Evolutionary conservation across 1,140 invertebrate species (phyloP), one percentile per base, ranked within the genome.

Genomic region (Chironomus tepperi): DNA sequence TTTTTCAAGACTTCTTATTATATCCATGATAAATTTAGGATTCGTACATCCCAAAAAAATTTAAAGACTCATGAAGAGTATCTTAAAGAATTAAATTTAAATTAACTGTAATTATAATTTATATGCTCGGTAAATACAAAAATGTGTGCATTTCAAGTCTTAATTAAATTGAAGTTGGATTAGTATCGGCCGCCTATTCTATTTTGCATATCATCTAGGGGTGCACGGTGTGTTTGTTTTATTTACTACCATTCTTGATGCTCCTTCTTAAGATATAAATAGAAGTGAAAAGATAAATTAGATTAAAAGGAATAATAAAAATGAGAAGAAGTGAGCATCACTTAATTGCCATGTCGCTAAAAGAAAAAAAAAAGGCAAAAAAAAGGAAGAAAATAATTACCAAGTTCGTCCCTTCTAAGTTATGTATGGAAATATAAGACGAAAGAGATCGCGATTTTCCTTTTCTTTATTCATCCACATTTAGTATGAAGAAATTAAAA

Each of bases 331-430:
- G 19, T 70, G 65, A 21, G 18, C 65, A 70, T 19, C 18, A 9
- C 65, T 70, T 70, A 70, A 70, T 70, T 70, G 65, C 65, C 18
- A 70, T 70, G 47, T 57, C 47, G 47, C 47, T 34, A 34, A 57
- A 15, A 12, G 7, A 57, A n/a, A 57, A 57, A 12, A 57, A 57
- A 57, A 57, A 57, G 47, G 47, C 3, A 57, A 57, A 12, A 57
- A 57, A 57, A 57, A 57, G 47, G 47, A 57, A 57, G 47, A 57
- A 57, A 57, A 57, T 57, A 57, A 57, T 57, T 57, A 57, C 47
- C 47, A 57, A 15, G 10, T 12, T 57, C 47, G 47, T 57, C 47
- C 47, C 12, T 57, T 57, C n/a, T 57, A n/a, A 57, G 47, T n/a
- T 57, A 57, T n/a, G n/a, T 12, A n/a, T 12, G n/a, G 47, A 57